Base-by-base conservation (phyloP, 2,888 invertebrate species). In the Caenorhabditis panamensis region DNA sequence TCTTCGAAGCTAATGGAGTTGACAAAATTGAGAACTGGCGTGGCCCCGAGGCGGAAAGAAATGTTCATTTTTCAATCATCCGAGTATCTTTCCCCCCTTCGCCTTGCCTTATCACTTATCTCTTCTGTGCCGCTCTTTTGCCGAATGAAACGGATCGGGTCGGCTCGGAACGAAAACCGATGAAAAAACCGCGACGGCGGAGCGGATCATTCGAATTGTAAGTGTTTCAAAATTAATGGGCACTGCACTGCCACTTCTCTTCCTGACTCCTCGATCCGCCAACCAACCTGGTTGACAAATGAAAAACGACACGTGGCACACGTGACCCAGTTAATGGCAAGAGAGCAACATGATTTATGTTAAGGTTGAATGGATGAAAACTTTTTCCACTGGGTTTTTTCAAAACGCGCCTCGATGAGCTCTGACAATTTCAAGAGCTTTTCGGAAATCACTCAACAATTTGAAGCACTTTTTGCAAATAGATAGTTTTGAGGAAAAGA, bases 171-270 rank as follows among this genome's bases (percentile, higher is more conserved):
- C 58, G 59, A 62, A 54, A 31, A 4, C 31, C 31, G 9, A 6
- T 22, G 49, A 61, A 76, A 76, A 62, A 62, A 54, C 71, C 62
- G 62, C 53, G 41, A 36, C n/a, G 6, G 49, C 71, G 62, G 47
- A 58, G 61, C 31, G 49, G 47, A 47, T 18, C 18, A 49, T 36
- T 51, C 51, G 36, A 24, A 26, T 11, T 16, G 31, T 49, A 64
- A 68, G 69, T 77, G 69, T 78, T 78, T 78, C 71, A 78, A 78
- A 78, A 78, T 78, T 78, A 78, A 78, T 71, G 76, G n/a, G n/a
- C n/a, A n/a, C n/a, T n/a, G n/a, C n/a, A 44, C 54, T 49, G 28
- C 31, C 67, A 51, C 62, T 66, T 58, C 18, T 36, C 28, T 28
- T 31, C 18, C 59, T 6, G 4, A 5, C 28, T n/a, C 20, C 11